Percentiles rank a stretch among this genome's conserved stretches.
Conservation (phyloP, 2,888 invertebrate species). For the Gasteruption jaculator region DNA sequence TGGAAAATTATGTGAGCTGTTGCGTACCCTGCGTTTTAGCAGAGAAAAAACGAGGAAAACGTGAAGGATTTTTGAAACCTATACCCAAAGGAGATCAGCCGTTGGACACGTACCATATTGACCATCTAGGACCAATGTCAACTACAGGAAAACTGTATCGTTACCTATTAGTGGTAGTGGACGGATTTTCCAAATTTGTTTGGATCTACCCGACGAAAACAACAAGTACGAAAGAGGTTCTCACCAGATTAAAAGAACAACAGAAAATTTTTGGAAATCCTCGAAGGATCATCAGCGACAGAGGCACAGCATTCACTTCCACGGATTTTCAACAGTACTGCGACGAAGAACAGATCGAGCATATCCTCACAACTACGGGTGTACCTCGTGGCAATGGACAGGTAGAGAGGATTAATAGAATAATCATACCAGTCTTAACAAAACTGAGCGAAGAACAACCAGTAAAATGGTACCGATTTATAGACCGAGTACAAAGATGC, state of each 20-base stretch:
- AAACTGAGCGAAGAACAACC: conserved; percentile 21
- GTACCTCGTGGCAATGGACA: conserved; percentile 21
- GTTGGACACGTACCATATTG: conserved; percentile 10
- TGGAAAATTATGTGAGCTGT: conserved; percentile 14
- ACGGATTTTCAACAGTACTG: conserved; percentile 16
- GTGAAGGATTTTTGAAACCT: conserved; percentile 12
- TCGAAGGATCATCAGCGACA: conserved; percentile 15
- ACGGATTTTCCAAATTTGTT: conserved; percentile 17
- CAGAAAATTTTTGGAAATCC: conserved; percentile 20
- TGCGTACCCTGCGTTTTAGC: conserved; percentile 17
- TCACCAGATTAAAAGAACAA: conserved; percentile 9
- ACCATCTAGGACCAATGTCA: conserved; percentile 17
- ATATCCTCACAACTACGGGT: conserved; percentile 16
- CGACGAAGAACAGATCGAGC: conserved; percentile 14
- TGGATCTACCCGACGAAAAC: conserved; percentile 20
- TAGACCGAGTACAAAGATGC: conserved; percentile 18
- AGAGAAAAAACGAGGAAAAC: conserved; percentile 14
- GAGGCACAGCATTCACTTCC: conserved; percentile 18
- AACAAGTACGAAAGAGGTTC: conserved; percentile 14
- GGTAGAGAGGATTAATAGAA: conserved; percentile 24
- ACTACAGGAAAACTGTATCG: conserved; percentile 14
- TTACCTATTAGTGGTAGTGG: conserved; percentile 15
- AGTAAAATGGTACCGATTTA: conserved; percentile 23
- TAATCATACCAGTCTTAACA: conserved; percentile 23
- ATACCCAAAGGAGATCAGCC: conserved; percentile 14